Conservation (phyloP, 2,888 invertebrate species). For the Pasiphila rectangulata region DNA sequence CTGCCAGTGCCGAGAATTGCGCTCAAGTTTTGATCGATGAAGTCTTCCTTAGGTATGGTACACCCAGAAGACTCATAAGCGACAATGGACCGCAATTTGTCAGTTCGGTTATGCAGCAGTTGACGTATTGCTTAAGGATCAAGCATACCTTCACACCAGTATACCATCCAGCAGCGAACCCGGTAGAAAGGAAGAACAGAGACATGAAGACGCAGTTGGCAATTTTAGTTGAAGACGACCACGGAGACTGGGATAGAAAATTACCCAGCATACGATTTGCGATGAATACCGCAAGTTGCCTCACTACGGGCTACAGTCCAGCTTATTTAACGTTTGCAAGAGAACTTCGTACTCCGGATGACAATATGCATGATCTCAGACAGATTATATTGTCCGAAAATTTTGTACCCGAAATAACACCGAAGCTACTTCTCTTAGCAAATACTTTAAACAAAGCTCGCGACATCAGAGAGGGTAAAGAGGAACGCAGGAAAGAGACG, state of each 20-base stretch:
- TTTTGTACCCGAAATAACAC: constrained; percentile 21
- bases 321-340: constrained; percentile 46
- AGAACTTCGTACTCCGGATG: constrained; percentile 11
- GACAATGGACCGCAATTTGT: constrained; percentile 44
- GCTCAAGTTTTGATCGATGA: constrained; percentile 28
- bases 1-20: neutral
- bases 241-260: constrained; percentile 11
- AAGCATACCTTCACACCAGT: neutral
- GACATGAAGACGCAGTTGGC: constrained; percentile 17
- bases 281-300: constrained; percentile 10
- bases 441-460: constrained; percentile 9
- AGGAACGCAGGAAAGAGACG: constrained; percentile 20
- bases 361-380: constrained; percentile 8
- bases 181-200: constrained; percentile 27
- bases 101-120: constrained; percentile 13
- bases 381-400: constrained; percentile 14
- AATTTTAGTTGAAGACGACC: constrained; percentile 20
- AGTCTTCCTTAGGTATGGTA: constrained; percentile 41
- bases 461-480: constrained; percentile 24
- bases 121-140: neutral
- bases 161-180: constrained; percentile 36
- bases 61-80: constrained; percentile 41
- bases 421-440: constrained; percentile 14
- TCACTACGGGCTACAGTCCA: constrained; percentile 39
- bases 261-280: constrained; percentile 19